phyloP scores from a whole-genome alignment of 2,888 invertebrate genomes.

The Desoria tigrina region DNA sequence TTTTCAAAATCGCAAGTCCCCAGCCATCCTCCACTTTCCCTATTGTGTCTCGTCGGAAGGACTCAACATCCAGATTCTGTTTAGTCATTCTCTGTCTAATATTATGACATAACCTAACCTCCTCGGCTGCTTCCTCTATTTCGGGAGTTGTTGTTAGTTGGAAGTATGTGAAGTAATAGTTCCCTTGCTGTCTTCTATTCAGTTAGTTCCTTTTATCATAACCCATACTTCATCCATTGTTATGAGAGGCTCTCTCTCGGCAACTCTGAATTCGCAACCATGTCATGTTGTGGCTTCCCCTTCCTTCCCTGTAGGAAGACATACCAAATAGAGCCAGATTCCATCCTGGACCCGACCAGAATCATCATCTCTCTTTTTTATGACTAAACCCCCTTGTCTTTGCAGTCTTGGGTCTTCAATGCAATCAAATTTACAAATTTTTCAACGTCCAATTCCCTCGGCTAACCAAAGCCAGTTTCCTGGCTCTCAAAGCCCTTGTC shows the following conservation, averaged over 20 bases:
- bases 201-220: constrained; percentile 5
- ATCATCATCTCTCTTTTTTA: background rate
- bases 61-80: too few species aligned
- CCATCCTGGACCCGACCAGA: background rate
- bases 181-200: background rate
- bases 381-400: background rate
- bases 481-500: too few species aligned
- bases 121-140: too few species aligned
- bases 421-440: constrained; percentile 27
- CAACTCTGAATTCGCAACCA: constrained; percentile 25
- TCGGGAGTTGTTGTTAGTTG: too few species aligned
- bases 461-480: background rate
- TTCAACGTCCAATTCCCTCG: constrained; percentile 24
- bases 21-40: too few species aligned
- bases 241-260: constrained; percentile 19
- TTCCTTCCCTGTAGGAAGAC: background rate
- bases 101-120: too few species aligned
- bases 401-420: background rate
- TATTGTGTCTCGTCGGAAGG: too few species aligned
- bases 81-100: too few species aligned
- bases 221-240: constrained; percentile 22
- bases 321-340: background rate
- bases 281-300: constrained; percentile 31
- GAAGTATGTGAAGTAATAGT: too few species aligned
- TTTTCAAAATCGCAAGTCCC: too few species aligned